Conservation (phyloP, 1,140 invertebrate species). For the Oryzaephilus surinamensis region DNA sequence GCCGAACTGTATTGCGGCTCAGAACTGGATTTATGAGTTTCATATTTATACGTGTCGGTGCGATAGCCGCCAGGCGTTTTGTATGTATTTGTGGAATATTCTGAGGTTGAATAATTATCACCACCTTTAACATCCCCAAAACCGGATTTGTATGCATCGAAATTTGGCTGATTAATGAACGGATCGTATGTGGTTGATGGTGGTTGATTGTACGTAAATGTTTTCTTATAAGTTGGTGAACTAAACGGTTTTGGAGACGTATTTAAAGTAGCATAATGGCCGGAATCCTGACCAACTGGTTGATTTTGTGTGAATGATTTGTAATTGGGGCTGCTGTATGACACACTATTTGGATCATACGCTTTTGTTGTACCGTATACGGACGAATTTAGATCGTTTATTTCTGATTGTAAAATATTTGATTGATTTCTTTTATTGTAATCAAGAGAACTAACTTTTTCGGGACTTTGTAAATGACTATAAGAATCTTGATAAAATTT, state of each 20-base stretch:
- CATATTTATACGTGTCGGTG: constrained; percentile 30
- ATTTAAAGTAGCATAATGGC: too few species aligned
- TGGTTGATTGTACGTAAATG: constrained; percentile 4
- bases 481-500: constrained; percentile 26
- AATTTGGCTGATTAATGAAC: constrained; percentile 6
- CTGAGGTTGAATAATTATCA: constrained; percentile 27
- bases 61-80: constrained; percentile 32
- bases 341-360: constrained; percentile 19
- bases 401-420: constrained; percentile 17
- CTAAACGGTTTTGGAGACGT: too few species aligned
- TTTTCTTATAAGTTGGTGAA: constrained; percentile 1
- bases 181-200: not conserved
- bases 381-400: constrained; percentile 25
- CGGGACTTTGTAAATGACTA: constrained; percentile 30
- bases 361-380: constrained; percentile 24
- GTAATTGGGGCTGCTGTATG: constrained; percentile 2
- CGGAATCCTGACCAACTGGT: too few species aligned
- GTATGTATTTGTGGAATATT: constrained; percentile 28
- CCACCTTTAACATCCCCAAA: constrained; percentile 4
- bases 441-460: constrained; percentile 31
- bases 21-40: constrained; percentile 26
- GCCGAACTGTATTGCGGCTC: constrained; percentile 32
- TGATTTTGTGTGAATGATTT: constrained; percentile 5
- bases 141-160: too few species aligned
- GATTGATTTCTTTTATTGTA: constrained; percentile 22